Percentiles rank a stretch among this genome's conserved stretches.
Conservation (phyloP, 2,113 vertebrate genomes). For the Ammodytes marinus region DNA sequence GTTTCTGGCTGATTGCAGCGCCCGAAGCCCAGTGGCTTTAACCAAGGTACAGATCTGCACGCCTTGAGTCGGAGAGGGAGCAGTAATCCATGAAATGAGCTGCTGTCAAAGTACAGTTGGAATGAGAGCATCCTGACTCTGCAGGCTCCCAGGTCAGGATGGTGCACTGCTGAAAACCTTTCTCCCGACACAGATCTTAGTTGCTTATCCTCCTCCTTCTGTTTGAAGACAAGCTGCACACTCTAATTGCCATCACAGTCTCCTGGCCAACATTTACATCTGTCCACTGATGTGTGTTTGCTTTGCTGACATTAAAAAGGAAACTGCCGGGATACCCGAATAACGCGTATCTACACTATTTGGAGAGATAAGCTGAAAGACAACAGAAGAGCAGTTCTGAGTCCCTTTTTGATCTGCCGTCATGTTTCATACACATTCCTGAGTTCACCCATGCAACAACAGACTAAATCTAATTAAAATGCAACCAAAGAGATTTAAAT, state of each 20-base stretch:
- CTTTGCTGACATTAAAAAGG: not conserved
- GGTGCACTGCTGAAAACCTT: constrained; percentile 16
- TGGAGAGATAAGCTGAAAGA: not conserved
- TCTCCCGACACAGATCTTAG: constrained; percentile 19
- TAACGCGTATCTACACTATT: not conserved
- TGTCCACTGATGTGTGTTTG: not conserved
- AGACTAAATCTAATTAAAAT: constrained; percentile 20
- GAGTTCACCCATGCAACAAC: constrained; percentile 9
- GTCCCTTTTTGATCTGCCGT: not conserved
- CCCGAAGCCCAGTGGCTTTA: constrained; percentile 17
- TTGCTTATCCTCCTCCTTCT: constrained; percentile 22
- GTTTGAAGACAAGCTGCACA: constrained; percentile 20
- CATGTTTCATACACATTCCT: not conserved
- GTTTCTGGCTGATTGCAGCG: constrained; percentile 11
- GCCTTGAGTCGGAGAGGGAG: constrained; percentile 21
- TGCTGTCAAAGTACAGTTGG: constrained; percentile 30
- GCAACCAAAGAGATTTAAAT: constrained; percentile 16
- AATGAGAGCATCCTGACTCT: constrained; percentile 16
- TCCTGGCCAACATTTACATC: constrained; percentile 15
- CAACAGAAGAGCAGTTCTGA: not conserved
- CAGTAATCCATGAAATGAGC: constrained; percentile 60
- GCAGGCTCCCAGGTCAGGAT: constrained; percentile 15
- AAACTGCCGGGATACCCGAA: not conserved
- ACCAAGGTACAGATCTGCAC: constrained; percentile 15
- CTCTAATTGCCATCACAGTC: constrained; percentile 4